Evolutionary conservation across 1,140 invertebrate species (phyloP).

Genomic region (Samia ricini): DNA sequence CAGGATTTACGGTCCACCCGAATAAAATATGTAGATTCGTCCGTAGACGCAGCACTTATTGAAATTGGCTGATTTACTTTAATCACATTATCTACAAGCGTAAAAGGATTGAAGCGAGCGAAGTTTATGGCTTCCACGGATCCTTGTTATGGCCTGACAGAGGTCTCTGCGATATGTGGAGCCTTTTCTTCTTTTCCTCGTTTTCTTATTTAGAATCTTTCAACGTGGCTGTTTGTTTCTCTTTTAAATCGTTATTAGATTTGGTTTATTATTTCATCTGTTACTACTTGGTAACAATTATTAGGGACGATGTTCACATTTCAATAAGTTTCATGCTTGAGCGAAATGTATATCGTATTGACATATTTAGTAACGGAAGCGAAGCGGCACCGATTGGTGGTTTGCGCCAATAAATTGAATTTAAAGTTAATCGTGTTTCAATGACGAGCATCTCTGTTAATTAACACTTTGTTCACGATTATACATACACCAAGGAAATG

Average conservation of each 20-base stretch:
- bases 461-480: too few relatives aligned
- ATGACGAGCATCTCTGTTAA: too few relatives aligned
- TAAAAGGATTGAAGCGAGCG: constrained; percentile 40
- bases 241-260: background rate
- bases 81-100: constrained; percentile 44
- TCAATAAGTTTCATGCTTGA: too few relatives aligned
- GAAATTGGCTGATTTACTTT: constrained; percentile 70
- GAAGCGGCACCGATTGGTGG: too few relatives aligned
- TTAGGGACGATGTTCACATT: too few relatives aligned
- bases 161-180: background rate
- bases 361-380: too few relatives aligned
- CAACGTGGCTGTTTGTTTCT: background rate
- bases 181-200: background rate
- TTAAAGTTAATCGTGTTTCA: too few relatives aligned
- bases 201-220: background rate
- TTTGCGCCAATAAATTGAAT: too few relatives aligned
- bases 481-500: too few relatives aligned
- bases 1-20: constrained; percentile 55
- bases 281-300: too few relatives aligned
- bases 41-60: constrained; percentile 63
- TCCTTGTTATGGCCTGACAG: constrained; percentile 5
- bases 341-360: too few relatives aligned
- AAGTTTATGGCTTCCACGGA: constrained; percentile 8
- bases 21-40: constrained; percentile 70
- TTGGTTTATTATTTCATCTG: background rate